phyloP scores from a whole-genome alignment of 2,888 invertebrate genomes.

The Chalcis sispes region DNA sequence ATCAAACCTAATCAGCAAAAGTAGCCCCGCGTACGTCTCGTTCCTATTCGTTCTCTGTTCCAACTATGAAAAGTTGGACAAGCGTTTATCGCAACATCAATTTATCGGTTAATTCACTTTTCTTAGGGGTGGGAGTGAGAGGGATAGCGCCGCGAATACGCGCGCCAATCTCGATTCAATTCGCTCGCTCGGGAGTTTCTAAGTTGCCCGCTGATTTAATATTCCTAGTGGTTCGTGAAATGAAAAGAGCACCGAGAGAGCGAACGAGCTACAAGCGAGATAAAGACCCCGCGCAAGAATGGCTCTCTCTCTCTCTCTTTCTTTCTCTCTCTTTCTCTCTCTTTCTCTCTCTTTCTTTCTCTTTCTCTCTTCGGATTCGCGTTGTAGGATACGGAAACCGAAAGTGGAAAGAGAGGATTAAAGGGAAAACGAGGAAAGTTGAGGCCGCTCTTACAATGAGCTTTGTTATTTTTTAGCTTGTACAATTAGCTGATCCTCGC shows the following conservation, averaged over 20 bases:
- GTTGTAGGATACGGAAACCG: neutral
- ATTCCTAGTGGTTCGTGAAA: slow-evolving; percentile 11
- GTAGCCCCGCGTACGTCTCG: slow-evolving; percentile 10
- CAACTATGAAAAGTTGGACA: slow-evolving; percentile 14
- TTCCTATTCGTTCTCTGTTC: too few species aligned
- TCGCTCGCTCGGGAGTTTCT: slow-evolving; percentile 13
- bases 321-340: too few species aligned
- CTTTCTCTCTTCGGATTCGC: too few species aligned
- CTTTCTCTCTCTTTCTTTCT: too few species aligned
- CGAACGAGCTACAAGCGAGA: neutral
- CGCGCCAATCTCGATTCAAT: neutral
- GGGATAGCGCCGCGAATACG: neutral
- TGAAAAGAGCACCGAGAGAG: slow-evolving; percentile 8
- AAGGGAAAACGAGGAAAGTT: neutral
- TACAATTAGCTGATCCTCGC: too few species aligned
- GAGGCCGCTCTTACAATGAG: too few species aligned
- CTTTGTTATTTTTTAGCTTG: too few species aligned
- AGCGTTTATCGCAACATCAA: slow-evolving; percentile 43
- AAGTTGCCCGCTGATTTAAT: slow-evolving; percentile 16
- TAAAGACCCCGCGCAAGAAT: slow-evolving; percentile 4
- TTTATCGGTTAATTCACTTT: slow-evolving; percentile 33
- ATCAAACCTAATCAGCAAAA: slow-evolving; percentile 46
- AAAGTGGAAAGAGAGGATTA: neutral
- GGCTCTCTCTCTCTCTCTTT: too few species aligned
- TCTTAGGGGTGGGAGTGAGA: neutral